Base-by-base conservation (phyloP, 2,797 vertebrate species). In the Eremophila alpestris region DNA sequence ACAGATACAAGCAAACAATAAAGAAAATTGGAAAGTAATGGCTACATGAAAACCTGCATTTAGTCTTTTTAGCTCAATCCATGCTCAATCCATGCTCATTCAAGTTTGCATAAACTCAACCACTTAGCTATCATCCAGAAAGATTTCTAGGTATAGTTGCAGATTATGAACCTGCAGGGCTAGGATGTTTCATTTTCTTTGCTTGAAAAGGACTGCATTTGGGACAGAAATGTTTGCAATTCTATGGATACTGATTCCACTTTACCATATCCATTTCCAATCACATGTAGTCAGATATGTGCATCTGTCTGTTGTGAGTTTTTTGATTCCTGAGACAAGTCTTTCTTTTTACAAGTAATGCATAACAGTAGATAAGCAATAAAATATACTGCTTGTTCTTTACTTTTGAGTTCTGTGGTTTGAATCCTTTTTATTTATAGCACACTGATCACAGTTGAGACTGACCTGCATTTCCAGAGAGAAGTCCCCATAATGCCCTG, bases 241-340 rank as follows among this genome's bases (percentile, higher is more conserved):
- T 87, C 15, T 49, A 9, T 38, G 24, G 19, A 30, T 67, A 29
- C 38, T 52, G 18, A 64, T 88, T 92, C n/a, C 27, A 36, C 16
- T 70, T 49, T 46, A 85, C 45, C 7, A 9, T 54, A 46, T 0
- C 0, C 0, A 0, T 85, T 76, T 87, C 40, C 18, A 65, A 0
- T 91, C 56, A 51, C 5, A 1, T 5, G 20, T 9, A 55, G 11
- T 58, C 32, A 83, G 62, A 20, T 52, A 24, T 14, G 4, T 49
- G 7, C 17, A 23, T 82, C 65, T 80, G 30, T 48, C 22, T 62
- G 10, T 27, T 43, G 24, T 16, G 19, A 55, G 16, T 54, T 75
- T 75, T 84, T 79, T 92, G 48, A 63, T 73, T 65, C 10, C 22
- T 67, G 48, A 79, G 10, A 29, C 9, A 51, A 45, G 56, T 58